These are phyloP conservation scores for Dissostichus mawsoni DNA, from an alignment of 2,113 vertebrate genomes.

Conservation along the genomic window DNA sequence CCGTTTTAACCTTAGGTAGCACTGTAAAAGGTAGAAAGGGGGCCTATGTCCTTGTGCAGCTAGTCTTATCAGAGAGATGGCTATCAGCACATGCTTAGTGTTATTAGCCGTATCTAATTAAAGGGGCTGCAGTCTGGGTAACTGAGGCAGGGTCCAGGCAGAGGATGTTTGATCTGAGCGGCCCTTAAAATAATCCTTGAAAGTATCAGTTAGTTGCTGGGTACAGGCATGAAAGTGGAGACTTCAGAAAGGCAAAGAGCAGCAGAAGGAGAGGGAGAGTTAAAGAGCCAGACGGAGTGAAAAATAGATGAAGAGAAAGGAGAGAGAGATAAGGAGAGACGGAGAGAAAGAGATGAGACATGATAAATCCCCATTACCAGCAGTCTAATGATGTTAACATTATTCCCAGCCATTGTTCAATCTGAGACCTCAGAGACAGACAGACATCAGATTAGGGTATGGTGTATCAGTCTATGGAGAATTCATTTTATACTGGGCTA, in stretches of 20 bases:
- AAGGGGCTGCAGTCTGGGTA: slow-evolving; percentile 85
- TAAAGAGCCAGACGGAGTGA: slow-evolving; percentile 43
- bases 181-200: slow-evolving; percentile 83
- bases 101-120: slow-evolving; percentile 93
- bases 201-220: slow-evolving; percentile 69
- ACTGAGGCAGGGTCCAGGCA: slow-evolving; percentile 67
- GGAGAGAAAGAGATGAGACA: slow-evolving; percentile 87
- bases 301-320: slow-evolving; percentile 57
- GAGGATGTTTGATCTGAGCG: slow-evolving; percentile 87
- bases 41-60: slow-evolving; percentile 60
- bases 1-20: slow-evolving; percentile 73
- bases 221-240: slow-evolving; percentile 80
- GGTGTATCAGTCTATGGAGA: slow-evolving; percentile 92
- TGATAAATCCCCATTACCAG: slow-evolving; percentile 94
- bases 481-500: slow-evolving; percentile 91
- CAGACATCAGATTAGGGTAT: slow-evolving; percentile 91
- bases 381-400: slow-evolving; percentile 95
- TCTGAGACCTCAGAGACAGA: slow-evolving; percentile 93
- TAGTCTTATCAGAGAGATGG: slow-evolving; percentile 85
- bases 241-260: slow-evolving; percentile 11
- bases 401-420: slow-evolving; percentile 93
- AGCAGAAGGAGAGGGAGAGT: slow-evolving; percentile 8
- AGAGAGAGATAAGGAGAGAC: slow-evolving; percentile 52
- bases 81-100: slow-evolving; percentile 85
- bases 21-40: slow-evolving; percentile 64